phyloP scores from a whole-genome alignment of 1,140 invertebrate genomes.

The Trigoniulus corallinus region DNA sequence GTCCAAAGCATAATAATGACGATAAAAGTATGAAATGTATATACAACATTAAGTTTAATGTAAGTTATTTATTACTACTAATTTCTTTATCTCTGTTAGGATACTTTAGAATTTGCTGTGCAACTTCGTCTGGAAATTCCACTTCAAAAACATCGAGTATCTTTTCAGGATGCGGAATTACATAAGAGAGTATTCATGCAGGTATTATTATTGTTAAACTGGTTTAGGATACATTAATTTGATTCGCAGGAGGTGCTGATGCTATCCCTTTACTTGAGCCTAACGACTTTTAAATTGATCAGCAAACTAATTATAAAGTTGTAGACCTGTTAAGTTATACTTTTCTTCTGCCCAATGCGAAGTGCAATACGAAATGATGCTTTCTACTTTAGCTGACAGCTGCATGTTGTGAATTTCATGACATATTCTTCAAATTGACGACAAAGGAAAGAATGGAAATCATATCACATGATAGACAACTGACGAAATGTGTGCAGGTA shows the following conservation, averaged over 20 bases:
- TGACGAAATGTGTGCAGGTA: no score
- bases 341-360: no score
- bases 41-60: background rate
- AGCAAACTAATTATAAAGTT: no score
- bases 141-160: background rate
- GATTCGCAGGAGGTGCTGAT: background rate
- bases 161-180: background rate
- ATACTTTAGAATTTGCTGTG: conserved; percentile 7
- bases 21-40: conserved; percentile 35
- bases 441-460: conserved; percentile 2
- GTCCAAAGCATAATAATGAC: conserved; percentile 62
- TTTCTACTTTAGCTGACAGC: conserved; percentile 1
- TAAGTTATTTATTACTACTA: background rate
- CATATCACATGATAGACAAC: conserved; percentile 2
- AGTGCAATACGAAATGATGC: no score
- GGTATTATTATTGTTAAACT: background rate
- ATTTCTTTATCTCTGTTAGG: no score
- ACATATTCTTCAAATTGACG: conserved; percentile 5
- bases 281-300: no score
- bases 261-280: background rate
- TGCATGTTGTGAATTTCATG: conserved; percentile 8
- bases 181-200: conserved; percentile 6
- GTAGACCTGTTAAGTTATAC: no score
- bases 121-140: background rate
- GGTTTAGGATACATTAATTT: background rate